Base-by-base conservation (phyloP, 2,113 vertebrate species). In the Himantopus leucocephalus region DNA sequence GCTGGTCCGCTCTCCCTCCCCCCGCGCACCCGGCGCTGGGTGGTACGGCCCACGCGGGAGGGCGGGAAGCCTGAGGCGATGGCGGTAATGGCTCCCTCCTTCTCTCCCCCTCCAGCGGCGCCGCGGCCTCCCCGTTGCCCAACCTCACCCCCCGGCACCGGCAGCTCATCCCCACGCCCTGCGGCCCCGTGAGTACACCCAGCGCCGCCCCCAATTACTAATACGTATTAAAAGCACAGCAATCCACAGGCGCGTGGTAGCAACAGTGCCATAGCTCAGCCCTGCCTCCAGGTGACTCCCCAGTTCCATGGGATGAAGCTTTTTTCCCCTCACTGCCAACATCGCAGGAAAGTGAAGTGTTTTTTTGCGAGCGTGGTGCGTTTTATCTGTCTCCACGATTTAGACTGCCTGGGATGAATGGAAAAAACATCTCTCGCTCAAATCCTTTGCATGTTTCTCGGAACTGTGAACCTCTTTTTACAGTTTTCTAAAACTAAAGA, bases 151-250 rank as follows among this genome's bases (percentile, higher is more conserved):
- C 98, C 3, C 98, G 98, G 79, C 98, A 99, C 93, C 98, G 95
- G 92, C 98, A 98, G 23, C 98, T 99, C 77, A 98, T 99, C 85
- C 98, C 98, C 7, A 99, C 99, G 9, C 98, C 98, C 58, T 99
- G 98, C 85, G 98, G 99, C 17, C 99, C 99, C 64, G 99, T 99
- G 95, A 98, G 98, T 98, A 92, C 82, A 3, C 43, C 41, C 15
- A 20, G 53, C 55, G 9, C 26, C 53, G 39, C 52, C 53, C 27
- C n/a, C 27, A 29, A 20, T 64, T 5, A 20, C 23, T 32, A 8
- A 15, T 9, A 10, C 6, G 29, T 17, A 5, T 34, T 21, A 12
- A 22, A 21, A 15, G 9, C 59, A 27, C 8, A 22, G 23, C n/a
- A 9, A 12, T 6, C 35, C 39, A 12, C 8, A 26, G 39, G 34